Evolutionary conservation across 2,113 vertebrate genomes (phyloP).

Genomic region (Heliornis fulica): DNA sequence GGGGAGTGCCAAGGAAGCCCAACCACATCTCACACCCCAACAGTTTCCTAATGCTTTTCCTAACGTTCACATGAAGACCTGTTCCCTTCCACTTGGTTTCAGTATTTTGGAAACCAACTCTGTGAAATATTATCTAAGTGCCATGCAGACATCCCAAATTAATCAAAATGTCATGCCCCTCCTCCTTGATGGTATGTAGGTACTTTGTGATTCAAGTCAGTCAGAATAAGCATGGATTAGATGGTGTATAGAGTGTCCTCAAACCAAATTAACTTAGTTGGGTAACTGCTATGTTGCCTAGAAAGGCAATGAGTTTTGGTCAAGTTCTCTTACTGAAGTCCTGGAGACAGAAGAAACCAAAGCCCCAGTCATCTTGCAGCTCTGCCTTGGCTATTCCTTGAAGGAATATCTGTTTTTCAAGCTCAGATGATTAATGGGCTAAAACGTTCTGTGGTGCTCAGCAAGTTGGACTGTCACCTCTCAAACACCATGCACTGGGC

Average conservation of each 20-base stretch:
- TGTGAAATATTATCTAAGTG: neutral
- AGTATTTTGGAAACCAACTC: neutral
- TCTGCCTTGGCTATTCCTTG: neutral
- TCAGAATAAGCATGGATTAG: neutral
- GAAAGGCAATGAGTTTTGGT: neutral
- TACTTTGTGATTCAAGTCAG: neutral
- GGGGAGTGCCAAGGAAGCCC: neutral
- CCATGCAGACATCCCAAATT: neutral
- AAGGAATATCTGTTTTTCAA: neutral
- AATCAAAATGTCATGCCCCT: neutral
- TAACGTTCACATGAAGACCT: neutral
- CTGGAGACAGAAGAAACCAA: neutral
- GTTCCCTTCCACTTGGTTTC: neutral
- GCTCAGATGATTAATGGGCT: neutral
- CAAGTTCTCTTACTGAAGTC: neutral
- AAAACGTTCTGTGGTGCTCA: neutral
- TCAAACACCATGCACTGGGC: fast-evolving
- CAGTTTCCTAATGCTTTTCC: neutral
- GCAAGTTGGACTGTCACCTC: neutral
- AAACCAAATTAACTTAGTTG: neutral
- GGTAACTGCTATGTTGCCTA: neutral
- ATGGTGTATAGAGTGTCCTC: neutral
- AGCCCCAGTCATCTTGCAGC: neutral
- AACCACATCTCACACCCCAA: neutral
- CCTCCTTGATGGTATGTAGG: neutral